Evolutionary conservation across 2,888 invertebrate genomes (phyloP).

Genomic region (Aphodius granarius): DNA sequence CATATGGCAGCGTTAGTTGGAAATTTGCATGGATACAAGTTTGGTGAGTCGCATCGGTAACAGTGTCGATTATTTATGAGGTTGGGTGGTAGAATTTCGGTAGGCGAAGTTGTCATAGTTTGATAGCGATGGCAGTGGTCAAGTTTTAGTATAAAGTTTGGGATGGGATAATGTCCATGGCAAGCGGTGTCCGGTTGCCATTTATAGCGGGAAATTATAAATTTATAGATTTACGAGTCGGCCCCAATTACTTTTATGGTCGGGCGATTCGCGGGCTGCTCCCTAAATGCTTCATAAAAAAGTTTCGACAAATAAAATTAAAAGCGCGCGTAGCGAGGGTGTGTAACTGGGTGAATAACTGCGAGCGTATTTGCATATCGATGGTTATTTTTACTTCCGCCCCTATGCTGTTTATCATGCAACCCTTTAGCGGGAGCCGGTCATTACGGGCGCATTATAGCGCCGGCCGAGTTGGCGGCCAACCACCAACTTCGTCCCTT

Average conservation of each 20-base stretch:
- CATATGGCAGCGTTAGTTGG: neutral
- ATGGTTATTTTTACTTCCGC: slow-evolving; percentile 53
- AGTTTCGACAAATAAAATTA: slow-evolving; percentile 43
- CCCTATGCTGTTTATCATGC: slow-evolving; percentile 52
- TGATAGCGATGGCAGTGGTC: slow-evolving; percentile 4
- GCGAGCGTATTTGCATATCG: slow-evolving; percentile 52
- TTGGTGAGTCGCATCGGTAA: neutral
- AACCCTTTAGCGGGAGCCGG: slow-evolving; percentile 47
- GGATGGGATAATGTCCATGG: slow-evolving; percentile 28
- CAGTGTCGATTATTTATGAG: slow-evolving; percentile 38
- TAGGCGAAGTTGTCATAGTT: neutral
- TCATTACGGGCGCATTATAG: slow-evolving; percentile 46
- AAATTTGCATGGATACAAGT: neutral
- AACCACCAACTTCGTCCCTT: slow-evolving; percentile 32
- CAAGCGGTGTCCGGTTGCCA: slow-evolving; percentile 34
- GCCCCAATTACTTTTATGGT: slow-evolving; percentile 51
- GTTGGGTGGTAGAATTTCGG: slow-evolving; percentile 16
- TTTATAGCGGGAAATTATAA: slow-evolving; percentile 45
- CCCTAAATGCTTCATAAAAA: slow-evolving; percentile 47
- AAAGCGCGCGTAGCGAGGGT: slow-evolving; percentile 41
- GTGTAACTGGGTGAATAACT: slow-evolving; percentile 53
- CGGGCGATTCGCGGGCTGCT: slow-evolving; percentile 40
- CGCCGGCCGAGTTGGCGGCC: slow-evolving; percentile 33
- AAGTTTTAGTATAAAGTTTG: slow-evolving; percentile 40
- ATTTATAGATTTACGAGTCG: slow-evolving; percentile 50